A percentile compares a stretch with the other conserved stretches of the same genome.
These are phyloP conservation scores for Calyptommatus sinebrachiatus DNA, from an alignment of 2,113 vertebrate species.

Conservation along the genomic window DNA sequence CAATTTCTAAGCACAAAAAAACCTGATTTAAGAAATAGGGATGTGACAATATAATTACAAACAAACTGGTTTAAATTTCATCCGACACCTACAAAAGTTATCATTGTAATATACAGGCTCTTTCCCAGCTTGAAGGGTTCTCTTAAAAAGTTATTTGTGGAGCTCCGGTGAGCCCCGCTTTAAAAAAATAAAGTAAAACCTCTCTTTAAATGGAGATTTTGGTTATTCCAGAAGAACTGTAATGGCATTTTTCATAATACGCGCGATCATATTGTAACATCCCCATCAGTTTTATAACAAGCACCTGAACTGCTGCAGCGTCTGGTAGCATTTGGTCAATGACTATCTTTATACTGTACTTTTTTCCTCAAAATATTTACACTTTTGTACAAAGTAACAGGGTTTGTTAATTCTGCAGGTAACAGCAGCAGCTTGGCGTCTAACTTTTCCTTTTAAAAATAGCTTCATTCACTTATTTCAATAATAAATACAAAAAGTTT, in stretches of 20 bases:
- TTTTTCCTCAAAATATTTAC: conserved; percentile 90
- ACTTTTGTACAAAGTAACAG: conserved; percentile 98
- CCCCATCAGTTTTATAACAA: conserved; percentile 77
- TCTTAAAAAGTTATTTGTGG: conserved; percentile 51
- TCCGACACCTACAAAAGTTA: conserved; percentile 72
- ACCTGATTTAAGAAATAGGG: conserved; percentile 83
- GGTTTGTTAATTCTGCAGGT: conserved; percentile 83
- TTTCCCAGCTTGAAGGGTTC: conserved; percentile 59
- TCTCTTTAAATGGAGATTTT: conserved; percentile 69
- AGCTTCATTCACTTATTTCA: conserved; percentile 98
- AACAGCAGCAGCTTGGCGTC: conserved; percentile 92
- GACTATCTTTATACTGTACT: conserved; percentile 85
- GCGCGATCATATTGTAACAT: conserved; percentile 82
- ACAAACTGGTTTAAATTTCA: conserved; percentile 67
- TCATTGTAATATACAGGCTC: conserved; percentile 45
- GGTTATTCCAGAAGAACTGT: conserved; percentile 59
- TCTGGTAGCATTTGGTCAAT: conserved; percentile 99
- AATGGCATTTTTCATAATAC: conserved; percentile 46
- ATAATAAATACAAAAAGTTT: conserved; percentile 99
- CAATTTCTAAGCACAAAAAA: conserved; percentile 86
- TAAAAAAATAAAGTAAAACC: conserved; percentile 59
- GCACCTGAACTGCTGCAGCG: conserved; percentile 92
- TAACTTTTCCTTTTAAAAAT: conserved; percentile 91
- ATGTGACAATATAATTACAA: conserved; percentile 82
- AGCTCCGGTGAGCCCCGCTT: conserved; percentile 60